These are phyloP conservation scores for Brienomyrus longianalis DNA, from an alignment of 2,113 vertebrate species.

Conservation along the genomic window DNA sequence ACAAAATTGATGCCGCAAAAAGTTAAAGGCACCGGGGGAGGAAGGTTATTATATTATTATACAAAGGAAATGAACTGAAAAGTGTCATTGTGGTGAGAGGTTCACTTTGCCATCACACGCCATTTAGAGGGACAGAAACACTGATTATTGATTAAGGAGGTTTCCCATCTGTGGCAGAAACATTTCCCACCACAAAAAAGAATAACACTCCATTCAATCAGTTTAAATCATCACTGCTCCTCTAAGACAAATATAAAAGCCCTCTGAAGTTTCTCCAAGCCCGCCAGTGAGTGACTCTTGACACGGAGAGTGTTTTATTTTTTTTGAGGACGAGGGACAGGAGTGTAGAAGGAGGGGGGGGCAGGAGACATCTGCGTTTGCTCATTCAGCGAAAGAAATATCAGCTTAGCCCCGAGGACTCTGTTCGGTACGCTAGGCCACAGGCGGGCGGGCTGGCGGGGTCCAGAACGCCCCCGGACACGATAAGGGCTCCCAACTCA, in stretches of 20 bases:
- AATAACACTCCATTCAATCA: neutral
- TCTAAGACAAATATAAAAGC: neutral
- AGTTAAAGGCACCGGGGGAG: neutral
- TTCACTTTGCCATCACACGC: neutral
- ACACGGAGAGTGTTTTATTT: neutral
- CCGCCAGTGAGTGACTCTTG: neutral
- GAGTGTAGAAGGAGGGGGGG: slow-evolving; percentile 22
- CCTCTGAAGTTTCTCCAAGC: neutral
- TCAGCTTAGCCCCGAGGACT: slow-evolving; percentile 38
- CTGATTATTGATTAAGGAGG: neutral
- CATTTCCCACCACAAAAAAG: neutral
- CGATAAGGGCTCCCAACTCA: slow-evolving; percentile 42
- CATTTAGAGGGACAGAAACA: neutral
- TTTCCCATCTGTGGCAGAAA: neutral
- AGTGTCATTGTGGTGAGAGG: neutral
- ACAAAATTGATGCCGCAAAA: neutral
- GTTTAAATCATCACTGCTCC: neutral
- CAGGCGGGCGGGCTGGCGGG: slow-evolving; percentile 49
- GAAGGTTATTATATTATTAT: neutral
- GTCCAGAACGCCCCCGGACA: slow-evolving; percentile 40
- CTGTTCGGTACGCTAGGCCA: slow-evolving; percentile 33
- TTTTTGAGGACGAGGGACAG: slow-evolving; percentile 34
- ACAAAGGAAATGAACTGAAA: neutral
- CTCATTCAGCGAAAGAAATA: slow-evolving; percentile 53
- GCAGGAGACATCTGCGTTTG: slow-evolving; percentile 36